Evolutionary conservation across 2,888 invertebrate species (phyloP).

Genomic region (Calameuta filiformis): DNA sequence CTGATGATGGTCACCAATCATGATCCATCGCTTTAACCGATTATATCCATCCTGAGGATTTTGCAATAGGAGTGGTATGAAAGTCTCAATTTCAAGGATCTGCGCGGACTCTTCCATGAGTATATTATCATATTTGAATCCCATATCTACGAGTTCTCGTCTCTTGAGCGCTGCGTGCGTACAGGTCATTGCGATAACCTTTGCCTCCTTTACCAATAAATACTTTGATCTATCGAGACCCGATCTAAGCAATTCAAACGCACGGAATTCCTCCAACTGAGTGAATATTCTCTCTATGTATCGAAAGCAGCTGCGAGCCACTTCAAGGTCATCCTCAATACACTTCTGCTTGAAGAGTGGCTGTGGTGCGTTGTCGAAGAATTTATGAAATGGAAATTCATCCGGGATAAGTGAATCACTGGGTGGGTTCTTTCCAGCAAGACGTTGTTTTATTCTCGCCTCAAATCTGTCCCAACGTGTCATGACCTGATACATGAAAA

Average conservation of each 20-base stretch:
- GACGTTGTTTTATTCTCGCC: slow-evolving; percentile 70
- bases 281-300: slow-evolving; percentile 96
- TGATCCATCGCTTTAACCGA: slow-evolving; percentile 98
- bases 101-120: slow-evolving; percentile 99
- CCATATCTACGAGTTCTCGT: slow-evolving; percentile 94
- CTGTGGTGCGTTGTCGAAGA: slow-evolving; percentile 93
- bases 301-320: slow-evolving; percentile 92
- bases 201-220: slow-evolving; percentile 96
- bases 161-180: slow-evolving; percentile 98
- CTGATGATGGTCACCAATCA: slow-evolving; percentile 99
- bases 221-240: slow-evolving; percentile 97
- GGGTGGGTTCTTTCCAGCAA: slow-evolving; percentile 54
- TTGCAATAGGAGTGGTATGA: slow-evolving; percentile 97
- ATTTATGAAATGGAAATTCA: slow-evolving; percentile 93
- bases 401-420: slow-evolving; percentile 73
- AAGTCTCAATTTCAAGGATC: slow-evolving; percentile 99
- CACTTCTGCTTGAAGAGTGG: slow-evolving; percentile 86
- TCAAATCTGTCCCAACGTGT: slow-evolving; percentile 94
- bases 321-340: slow-evolving; percentile 85
- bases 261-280: slow-evolving; percentile 97
- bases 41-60: slow-evolving; percentile 97
- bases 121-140: slow-evolving; percentile 98
- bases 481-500: slow-evolving; percentile 93
- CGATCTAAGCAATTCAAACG: slow-evolving; percentile 95
- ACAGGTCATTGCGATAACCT: slow-evolving; percentile 99